phyloP scores from a whole-genome alignment of 2,888 invertebrate species.

The Pteria penguin region DNA sequence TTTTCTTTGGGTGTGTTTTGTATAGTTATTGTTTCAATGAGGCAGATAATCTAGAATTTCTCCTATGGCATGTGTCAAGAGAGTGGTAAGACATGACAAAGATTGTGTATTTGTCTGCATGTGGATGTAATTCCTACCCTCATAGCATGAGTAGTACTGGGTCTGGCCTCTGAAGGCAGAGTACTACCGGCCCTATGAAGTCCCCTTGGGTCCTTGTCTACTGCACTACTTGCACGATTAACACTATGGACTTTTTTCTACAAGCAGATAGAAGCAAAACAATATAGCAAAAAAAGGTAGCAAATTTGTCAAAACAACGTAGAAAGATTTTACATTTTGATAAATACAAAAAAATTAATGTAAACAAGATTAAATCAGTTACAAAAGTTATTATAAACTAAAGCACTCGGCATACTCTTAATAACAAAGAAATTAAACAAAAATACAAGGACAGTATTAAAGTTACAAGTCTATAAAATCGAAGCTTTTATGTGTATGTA shows the following conservation, averaged over 20 bases:
- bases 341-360: constrained; percentile 14
- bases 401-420: too few relatives aligned
- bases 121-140: constrained; percentile 53
- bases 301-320: constrained; percentile 12
- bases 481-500: too few relatives aligned
- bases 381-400: too few relatives aligned
- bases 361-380: too few relatives aligned
- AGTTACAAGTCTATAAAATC: too few relatives aligned
- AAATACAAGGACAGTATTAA: too few relatives aligned
- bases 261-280: constrained; percentile 21
- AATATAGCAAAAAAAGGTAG: neutral
- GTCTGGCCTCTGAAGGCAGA: constrained; percentile 60
- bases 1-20: too few relatives aligned
- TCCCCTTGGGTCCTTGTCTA: constrained; percentile 70
- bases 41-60: neutral
- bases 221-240: constrained; percentile 73
- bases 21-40: too few relatives aligned
- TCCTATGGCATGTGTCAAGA: neutral
- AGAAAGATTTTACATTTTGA: too few relatives aligned
- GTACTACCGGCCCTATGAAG: constrained; percentile 57
- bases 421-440: too few relatives aligned
- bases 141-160: constrained; percentile 75
- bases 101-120: neutral
- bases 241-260: constrained; percentile 36
- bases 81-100: neutral